Evolutionary conservation across 2,888 invertebrate species (phyloP).

Genomic region (Celastrina argiolus): DNA sequence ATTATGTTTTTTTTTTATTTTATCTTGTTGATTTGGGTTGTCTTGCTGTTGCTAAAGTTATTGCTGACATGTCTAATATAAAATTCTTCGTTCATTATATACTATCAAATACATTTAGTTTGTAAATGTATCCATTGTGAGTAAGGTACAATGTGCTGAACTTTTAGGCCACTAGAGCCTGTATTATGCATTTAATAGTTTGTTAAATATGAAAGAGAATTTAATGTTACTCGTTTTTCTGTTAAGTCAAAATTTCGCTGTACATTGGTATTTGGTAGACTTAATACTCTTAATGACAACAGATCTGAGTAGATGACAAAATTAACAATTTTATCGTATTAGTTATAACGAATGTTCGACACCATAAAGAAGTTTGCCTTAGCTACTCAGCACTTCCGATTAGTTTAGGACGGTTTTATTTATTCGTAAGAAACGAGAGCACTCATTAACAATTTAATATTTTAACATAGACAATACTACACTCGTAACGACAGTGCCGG

Average conservation of each 20-base stretch:
- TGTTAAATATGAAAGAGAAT: slow-evolving; percentile 70
- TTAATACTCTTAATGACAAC: slow-evolving; percentile 23
- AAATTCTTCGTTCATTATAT: neutral
- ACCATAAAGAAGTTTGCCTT: slow-evolving; percentile 49
- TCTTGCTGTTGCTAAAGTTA: neutral
- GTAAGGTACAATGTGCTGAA: slow-evolving; percentile 45
- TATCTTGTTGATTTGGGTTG: neutral
- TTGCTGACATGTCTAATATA: slow-evolving; percentile 5
- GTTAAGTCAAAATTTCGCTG: slow-evolving; percentile 25
- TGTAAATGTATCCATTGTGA: slow-evolving; percentile 23
- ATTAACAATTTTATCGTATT: slow-evolving; percentile 37
- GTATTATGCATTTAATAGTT: slow-evolving; percentile 70
- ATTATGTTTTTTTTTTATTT: neutral
- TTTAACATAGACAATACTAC: slow-evolving; percentile 45
- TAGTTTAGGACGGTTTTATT: slow-evolving; percentile 8
- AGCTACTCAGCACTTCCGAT: neutral
- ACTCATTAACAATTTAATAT: slow-evolving; percentile 55
- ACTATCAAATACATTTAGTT: slow-evolving; percentile 5
- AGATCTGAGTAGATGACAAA: slow-evolving; percentile 42
- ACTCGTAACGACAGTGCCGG: slow-evolving; percentile 42
- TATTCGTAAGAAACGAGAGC: slow-evolving; percentile 41
- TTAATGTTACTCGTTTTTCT: slow-evolving; percentile 65
- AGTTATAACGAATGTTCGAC: slow-evolving; percentile 33
- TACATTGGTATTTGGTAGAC: slow-evolving; percentile 23
- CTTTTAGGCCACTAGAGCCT: slow-evolving; percentile 55